phyloP scores from a whole-genome alignment of 2,888 invertebrate genomes.

The Sinodicranocentrus sp. region DNA sequence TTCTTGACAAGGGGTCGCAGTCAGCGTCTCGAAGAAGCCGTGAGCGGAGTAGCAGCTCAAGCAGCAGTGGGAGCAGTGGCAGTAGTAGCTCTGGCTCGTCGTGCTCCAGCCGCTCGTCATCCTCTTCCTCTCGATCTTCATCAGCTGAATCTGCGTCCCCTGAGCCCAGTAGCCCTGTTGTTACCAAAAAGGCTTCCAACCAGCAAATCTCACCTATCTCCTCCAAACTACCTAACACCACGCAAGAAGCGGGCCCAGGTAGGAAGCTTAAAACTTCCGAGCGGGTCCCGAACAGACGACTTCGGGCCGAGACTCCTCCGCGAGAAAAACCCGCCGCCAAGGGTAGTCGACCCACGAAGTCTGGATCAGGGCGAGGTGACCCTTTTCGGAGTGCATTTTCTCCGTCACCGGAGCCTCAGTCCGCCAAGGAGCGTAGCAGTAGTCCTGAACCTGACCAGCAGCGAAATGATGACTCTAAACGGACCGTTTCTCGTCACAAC shows the following conservation, averaged over 20 bases:
- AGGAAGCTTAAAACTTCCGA: conserved; percentile 92
- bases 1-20: conserved; percentile 87
- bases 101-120: conserved; percentile 74
- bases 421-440: conserved; percentile 33
- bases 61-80: conserved; percentile 78
- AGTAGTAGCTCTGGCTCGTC: conserved; percentile 74
- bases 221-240: conserved; percentile 31
- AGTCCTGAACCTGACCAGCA: conserved; percentile 55
- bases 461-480: conserved; percentile 55
- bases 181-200: conserved; percentile 70
- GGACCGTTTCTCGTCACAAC: conserved; percentile 39
- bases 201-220: conserved; percentile 50
- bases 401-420: conserved; percentile 77
- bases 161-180: conserved; percentile 68
- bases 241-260: conserved; percentile 82
- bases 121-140: conserved; percentile 74
- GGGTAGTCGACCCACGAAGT: conserved; percentile 75
- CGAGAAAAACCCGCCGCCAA: conserved; percentile 84
- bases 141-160: conserved; percentile 76
- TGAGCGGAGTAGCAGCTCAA: conserved; percentile 81
- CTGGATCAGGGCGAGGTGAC: conserved; percentile 75
- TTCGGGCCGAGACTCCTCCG: conserved; percentile 86
- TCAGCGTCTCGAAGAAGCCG: conserved; percentile 78
- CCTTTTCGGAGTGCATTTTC: conserved; percentile 72
- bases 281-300: conserved; percentile 84